Conservation (phyloP, 2,888 invertebrate species). For the Zygogramma bicolorata region DNA sequence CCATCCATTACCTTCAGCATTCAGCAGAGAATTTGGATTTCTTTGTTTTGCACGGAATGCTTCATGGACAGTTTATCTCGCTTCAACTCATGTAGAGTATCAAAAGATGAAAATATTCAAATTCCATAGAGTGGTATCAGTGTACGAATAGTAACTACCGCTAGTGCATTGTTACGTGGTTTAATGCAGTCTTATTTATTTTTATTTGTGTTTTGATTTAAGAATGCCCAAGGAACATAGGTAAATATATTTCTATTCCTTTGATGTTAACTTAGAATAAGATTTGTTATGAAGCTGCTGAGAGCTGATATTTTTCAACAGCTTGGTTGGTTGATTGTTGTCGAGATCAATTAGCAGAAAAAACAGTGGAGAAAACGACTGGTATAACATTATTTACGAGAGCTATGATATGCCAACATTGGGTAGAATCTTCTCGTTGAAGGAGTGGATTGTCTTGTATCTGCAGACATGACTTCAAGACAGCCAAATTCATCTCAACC, state of each 20-base stretch:
- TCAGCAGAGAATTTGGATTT: no score
- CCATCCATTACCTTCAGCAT: no score
- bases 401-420: conserved; percentile 94
- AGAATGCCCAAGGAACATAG: conserved; percentile 24
- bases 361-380: conserved; percentile 85
- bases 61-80: neutral
- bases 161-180: conserved; percentile 25
- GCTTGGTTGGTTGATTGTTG: conserved; percentile 96
- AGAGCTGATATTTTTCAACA: conserved; percentile 94
- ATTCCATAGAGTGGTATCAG: neutral
- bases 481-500: conserved; percentile 46
- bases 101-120: neutral
- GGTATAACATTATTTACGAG: conserved; percentile 77
- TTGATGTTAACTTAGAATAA: conserved; percentile 4
- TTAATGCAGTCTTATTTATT: conserved; percentile 20
- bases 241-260: conserved; percentile 13
- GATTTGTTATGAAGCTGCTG: conserved; percentile 62
- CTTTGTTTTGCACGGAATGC: neutral
- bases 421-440: conserved; percentile 98
- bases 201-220: conserved; percentile 24
- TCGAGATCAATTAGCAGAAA: conserved; percentile 87
- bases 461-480: conserved; percentile 96
- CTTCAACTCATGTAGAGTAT: neutral
- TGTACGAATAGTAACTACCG: neutral
- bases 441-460: conserved; percentile 99